Percentiles rank a stretch among this genome's conserved stretches.
Conservation (phyloP, 2,888 invertebrate genomes). For the Folsomia manolachei region DNA sequence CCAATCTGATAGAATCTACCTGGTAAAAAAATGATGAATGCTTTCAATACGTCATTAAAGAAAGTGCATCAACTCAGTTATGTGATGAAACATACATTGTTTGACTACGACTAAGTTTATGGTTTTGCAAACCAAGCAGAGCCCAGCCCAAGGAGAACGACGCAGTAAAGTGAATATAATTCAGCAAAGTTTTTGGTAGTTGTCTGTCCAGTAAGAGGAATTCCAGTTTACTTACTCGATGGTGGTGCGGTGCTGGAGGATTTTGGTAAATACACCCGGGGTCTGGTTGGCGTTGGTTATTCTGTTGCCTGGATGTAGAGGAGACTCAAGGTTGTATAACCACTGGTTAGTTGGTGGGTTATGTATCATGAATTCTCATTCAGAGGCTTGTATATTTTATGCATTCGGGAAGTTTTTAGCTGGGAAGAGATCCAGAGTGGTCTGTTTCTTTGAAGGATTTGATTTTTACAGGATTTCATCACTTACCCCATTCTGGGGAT, state of each 20-base stretch:
- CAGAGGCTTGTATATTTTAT: not conserved
- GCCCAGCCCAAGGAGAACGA: not conserved
- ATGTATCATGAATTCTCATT: too few relatives aligned
- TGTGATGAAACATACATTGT: too few relatives aligned
- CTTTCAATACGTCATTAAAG: too few relatives aligned
- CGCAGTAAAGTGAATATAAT: not conserved
- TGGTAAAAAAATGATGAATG: too few relatives aligned
- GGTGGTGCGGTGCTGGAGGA: not conserved
- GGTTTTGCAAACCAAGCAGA: not conserved
- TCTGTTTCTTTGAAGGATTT: too few relatives aligned
- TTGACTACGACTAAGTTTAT: too few relatives aligned
- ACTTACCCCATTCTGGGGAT: too few relatives aligned
- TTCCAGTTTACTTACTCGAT: not conserved
- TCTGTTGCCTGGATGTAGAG: not conserved
- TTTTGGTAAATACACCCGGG: not conserved
- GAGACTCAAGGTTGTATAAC: not conserved
- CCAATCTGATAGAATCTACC: too few relatives aligned
- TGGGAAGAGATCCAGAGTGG: too few relatives aligned
- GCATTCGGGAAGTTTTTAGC: not conserved
- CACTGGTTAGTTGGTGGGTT: too few relatives aligned
- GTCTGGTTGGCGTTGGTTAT: not conserved
- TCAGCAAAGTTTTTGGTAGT: not conserved
- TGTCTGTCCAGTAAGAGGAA: not conserved
- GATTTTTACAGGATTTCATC: too few relatives aligned
- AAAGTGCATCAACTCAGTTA: too few relatives aligned